These are phyloP conservation scores for Paracyprichromis sp. DNA, from an alignment of 2,113 vertebrate genomes.

Conservation along the genomic window DNA sequence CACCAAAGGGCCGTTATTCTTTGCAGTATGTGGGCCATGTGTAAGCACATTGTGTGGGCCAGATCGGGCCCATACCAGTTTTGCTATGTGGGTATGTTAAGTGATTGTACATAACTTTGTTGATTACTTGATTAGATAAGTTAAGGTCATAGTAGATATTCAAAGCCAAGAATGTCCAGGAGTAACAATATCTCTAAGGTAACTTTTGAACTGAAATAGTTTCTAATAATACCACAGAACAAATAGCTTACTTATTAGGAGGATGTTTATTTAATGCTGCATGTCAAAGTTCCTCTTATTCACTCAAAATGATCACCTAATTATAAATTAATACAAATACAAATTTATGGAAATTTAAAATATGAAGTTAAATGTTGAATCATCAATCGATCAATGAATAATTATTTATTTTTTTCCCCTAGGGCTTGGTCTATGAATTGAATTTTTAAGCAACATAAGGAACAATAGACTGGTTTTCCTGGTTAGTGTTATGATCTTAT, in stretches of 20 bases:
- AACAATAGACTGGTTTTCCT: background rate
- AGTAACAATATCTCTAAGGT: background rate
- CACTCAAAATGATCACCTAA: background rate
- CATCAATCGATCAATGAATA: background rate
- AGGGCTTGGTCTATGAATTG: accelerated
- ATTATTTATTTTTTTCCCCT: accelerated
- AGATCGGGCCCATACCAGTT: too few species aligned
- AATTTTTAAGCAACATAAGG: background rate
- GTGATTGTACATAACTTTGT: background rate
- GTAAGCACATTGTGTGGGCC: too few species aligned
- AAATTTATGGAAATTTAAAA: background rate
- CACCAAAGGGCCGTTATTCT: too few species aligned
- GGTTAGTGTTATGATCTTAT: background rate
- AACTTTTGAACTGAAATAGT: background rate
- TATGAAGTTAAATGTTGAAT: background rate
- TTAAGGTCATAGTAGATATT: background rate
- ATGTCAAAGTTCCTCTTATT: background rate
- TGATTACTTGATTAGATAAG: background rate
- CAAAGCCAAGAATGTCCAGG: background rate
- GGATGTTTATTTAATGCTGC: background rate
- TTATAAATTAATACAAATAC: background rate
- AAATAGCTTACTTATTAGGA: background rate
- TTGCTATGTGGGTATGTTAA: background rate
- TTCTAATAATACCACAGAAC: background rate
- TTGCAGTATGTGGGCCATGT: too few species aligned